Base-by-base conservation (phyloP, 2,888 invertebrate genomes). In the Sphaerophoria taeniata region DNA sequence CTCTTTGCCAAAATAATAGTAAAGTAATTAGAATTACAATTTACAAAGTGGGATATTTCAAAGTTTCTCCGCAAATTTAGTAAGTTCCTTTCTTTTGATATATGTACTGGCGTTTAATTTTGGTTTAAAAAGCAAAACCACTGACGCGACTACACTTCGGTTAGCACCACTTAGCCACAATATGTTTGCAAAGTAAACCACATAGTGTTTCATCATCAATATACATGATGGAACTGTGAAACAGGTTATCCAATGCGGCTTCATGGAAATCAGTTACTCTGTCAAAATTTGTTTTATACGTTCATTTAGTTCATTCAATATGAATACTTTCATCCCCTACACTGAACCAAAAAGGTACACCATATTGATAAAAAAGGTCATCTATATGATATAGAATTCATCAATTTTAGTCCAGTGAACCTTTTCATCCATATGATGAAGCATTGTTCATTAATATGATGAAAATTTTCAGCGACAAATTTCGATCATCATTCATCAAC, bases 121-220 rank as follows among this genome's bases (percentile, higher is more conserved):
- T 39, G 47, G 65, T 71, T 65, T 67, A 36, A 34, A 14, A 65
- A 80, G 56, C 51, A 51, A 71, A 58, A 36, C 61, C 77, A 77
- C 53, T 49, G 72, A 49, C 72, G 67, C 67, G 67, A 61, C 73
- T 82, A 9, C 55, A 61, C 61, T 63, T 49, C 36, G 45, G 67
- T 51, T 72, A 73, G 56, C 55, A 73, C 69, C 61, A 82, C 78
- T 73, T 73, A 78, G 78, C 82, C 82, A 14, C 77, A 77, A 14
- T 61, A 72, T 78, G 82, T 73, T 73, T 78, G 77, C 63, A 56
- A 73, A 61, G 55, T 49, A 69, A 78, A 69, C 82, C 82, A 45
- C 73, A 24, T 2, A 82, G 16, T 43, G 43, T 72, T 82, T 49
- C 67, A 82, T 72, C 77, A 82, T 82, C 72, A 53, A 77, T 73